Conservation (phyloP, 2,797 vertebrate species). For the Decapterus maruadsi region DNA sequence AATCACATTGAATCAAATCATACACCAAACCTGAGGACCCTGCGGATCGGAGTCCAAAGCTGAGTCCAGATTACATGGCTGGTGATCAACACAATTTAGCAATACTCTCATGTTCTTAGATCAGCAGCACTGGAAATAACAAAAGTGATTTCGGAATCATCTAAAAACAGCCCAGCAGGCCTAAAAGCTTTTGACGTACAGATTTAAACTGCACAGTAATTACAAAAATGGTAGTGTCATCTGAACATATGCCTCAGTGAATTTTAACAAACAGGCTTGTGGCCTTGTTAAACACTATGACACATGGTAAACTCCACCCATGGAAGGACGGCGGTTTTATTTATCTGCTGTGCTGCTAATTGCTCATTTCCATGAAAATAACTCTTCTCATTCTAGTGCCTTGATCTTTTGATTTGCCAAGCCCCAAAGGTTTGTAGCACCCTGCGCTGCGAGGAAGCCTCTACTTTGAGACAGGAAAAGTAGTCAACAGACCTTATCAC, state of each 20-base stretch:
- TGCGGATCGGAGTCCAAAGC: not conserved
- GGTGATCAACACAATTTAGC: not conserved
- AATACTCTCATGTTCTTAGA: not conserved
- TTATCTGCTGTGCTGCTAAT: constrained; percentile 23
- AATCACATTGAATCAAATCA: not conserved
- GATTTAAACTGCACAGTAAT: not conserved
- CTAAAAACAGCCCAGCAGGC: not conserved
- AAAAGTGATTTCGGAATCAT: not conserved
- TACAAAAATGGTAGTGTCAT: not conserved
- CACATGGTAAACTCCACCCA: not conserved
- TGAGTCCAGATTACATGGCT: not conserved
- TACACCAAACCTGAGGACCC: not conserved
- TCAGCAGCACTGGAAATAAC: not conserved
- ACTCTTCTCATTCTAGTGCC: not conserved
- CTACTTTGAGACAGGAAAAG: constrained; percentile 41
- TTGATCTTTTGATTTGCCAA: not conserved
- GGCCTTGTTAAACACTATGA: not conserved
- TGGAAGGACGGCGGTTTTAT: constrained; percentile 14
- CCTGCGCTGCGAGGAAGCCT: not conserved
- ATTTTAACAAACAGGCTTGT: constrained; percentile 4
- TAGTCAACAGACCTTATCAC: constrained; percentile 33
- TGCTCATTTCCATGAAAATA: constrained; percentile 32
- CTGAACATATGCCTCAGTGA: not conserved
- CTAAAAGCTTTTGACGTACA: not conserved
- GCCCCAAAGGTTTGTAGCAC: constrained; percentile 7